Base-by-base conservation (phyloP, 92 coral and sea anemone genomes). In the Palythoa heliodiscus region DNA sequence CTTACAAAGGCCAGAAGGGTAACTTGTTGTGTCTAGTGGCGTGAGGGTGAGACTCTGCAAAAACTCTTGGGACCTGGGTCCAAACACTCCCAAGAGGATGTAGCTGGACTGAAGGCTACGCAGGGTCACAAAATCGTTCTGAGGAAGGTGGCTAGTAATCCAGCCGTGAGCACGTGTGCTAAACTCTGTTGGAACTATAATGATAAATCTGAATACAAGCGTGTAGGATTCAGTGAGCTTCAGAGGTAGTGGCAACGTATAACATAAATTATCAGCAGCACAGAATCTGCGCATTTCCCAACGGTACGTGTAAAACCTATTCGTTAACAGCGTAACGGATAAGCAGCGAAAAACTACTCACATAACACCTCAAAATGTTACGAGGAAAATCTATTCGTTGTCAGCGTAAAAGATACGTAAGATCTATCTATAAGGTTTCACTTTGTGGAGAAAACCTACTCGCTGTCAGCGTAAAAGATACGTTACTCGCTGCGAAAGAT, bases 401-500 rank as follows among this genome's bases (percentile, higher is more conserved):
- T 64, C 66, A 6, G 88, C 80, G 3, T 87, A 90, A 66, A 69
- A 94, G 83, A 3, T 43, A 43, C 50, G 50, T 43, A 43, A 43
- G 50, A 43, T 43, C 50, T 43, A 43, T 13, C 14, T 68, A 68
- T 61, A 16, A 20, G 11, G 8, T 25, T 52, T 22, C n/a, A 84
- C 35, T 13, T 7, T 11, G 43, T 47, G 85, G 8, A 10, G 47
- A 52, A 25, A 61, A 70, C 86, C 48, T 55, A 29, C 35, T 29
- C 92, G 77, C 92, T 92, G 2, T 64, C 66, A 9, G 88, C 80
- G 2, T 87, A 90, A 71, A 69, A 92, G 82, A 1, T 43, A 43
- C 6, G 9, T 8, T 43, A 43, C 6, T 8, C 6, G 50, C 50
- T 5, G 50, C 9, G 6, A 43, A 43, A 43, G 6, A 43, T 43